Percentiles rank a stretch among this genome's conserved stretches.
Evolutionary conservation across 2,888 invertebrate species (phyloP).

Genomic region (Shargacucullia verbasci): DNA sequence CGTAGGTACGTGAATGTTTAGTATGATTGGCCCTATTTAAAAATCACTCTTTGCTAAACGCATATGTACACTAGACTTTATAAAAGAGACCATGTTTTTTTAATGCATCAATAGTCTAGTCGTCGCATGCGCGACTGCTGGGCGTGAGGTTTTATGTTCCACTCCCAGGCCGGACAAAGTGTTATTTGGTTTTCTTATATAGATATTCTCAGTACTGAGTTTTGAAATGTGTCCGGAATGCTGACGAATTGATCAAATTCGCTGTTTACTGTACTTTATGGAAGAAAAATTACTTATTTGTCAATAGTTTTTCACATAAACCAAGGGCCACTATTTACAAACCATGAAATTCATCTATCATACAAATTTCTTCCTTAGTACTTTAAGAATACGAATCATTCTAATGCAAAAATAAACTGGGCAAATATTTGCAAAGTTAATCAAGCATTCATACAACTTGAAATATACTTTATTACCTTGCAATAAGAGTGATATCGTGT

Average conservation of each 20-base stretch:
- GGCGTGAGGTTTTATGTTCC: no score
- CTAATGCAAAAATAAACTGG: constrained; percentile 28
- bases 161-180: no score
- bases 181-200: no score
- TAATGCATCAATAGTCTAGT: no score
- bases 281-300: constrained; percentile 64
- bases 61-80: no score
- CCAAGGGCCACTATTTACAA: constrained; percentile 50
- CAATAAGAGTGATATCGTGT: constrained; percentile 18
- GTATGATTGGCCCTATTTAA: no score
- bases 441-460: constrained; percentile 6
- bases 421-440: constrained; percentile 19
- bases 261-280: constrained; percentile 52
- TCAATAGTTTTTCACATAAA: constrained; percentile 61
- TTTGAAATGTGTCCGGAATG: no score
- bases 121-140: no score
- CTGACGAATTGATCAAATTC: constrained; percentile 59
- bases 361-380: constrained; percentile 32
- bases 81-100: no score
- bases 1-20: no score
- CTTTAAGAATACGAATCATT: constrained; percentile 31
- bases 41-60: no score
- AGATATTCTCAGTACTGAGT: no score
- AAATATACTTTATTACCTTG: constrained; percentile 24
- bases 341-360: constrained; percentile 7